phyloP scores from a whole-genome alignment of 2,113 vertebrate species.

The Ageneiosus marmoratus region DNA sequence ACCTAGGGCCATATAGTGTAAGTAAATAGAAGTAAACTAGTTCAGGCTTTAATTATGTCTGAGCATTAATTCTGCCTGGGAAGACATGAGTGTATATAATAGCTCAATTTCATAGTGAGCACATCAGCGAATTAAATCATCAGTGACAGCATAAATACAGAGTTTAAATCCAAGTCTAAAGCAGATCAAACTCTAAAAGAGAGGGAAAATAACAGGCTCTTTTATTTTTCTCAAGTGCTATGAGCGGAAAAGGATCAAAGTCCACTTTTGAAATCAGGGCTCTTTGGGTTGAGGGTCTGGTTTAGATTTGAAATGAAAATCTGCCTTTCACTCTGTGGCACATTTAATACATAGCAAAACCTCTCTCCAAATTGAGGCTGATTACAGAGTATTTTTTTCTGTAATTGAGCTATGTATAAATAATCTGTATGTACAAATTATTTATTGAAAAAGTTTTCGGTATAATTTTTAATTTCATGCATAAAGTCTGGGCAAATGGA shows the following conservation, averaged over 20 bases:
- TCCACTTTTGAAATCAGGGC: constrained; percentile 14
- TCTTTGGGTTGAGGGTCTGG: background rate
- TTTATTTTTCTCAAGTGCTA: constrained; percentile 30
- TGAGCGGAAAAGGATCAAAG: constrained; percentile 28
- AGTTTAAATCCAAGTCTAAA: constrained; percentile 7
- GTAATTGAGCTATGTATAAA: background rate
- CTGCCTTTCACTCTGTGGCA: background rate
- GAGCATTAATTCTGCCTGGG: background rate
- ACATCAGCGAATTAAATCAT: background rate
- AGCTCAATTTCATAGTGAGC: constrained; percentile 7
- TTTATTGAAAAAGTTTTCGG: background rate
- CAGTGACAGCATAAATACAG: constrained; percentile 30
- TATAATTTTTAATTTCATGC: background rate
- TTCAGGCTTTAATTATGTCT: background rate
- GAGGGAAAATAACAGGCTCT: constrained; percentile 27
- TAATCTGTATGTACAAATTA: background rate
- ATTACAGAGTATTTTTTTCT: background rate
- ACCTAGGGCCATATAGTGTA: background rate
- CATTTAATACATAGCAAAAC: background rate
- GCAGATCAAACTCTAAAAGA: constrained; percentile 19
- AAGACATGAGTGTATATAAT: background rate
- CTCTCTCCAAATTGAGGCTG: background rate
- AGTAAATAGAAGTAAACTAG: constrained; percentile 9
- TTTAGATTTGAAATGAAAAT: constrained; percentile 10
- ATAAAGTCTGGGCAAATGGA: too few species aligned